A percentile compares a stretch with the other conserved stretches of the same genome.
Evolutionary conservation across 2,888 invertebrate genomes (phyloP).

Genomic region (Stegana nigrithorax): DNA sequence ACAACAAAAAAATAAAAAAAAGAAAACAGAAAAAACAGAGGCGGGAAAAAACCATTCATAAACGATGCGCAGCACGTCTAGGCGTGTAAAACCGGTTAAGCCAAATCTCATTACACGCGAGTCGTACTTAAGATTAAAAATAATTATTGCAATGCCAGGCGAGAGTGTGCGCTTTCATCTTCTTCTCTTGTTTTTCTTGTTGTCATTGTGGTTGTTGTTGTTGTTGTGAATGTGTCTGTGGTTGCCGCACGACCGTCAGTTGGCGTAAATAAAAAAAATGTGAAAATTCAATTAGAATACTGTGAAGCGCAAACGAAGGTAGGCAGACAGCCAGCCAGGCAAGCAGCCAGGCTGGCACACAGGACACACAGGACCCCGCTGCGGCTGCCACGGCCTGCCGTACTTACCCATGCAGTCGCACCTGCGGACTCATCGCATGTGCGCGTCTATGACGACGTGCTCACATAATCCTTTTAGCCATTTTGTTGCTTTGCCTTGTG

Average conservation of each 20-base stretch:
- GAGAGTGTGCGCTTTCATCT: conserved; percentile 40
- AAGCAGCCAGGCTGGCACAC: conserved; percentile 32
- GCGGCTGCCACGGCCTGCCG: no score
- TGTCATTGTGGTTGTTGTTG: not conserved
- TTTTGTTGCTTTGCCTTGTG: not conserved
- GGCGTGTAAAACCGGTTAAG: conserved; percentile 41
- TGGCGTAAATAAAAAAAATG: conserved; percentile 33
- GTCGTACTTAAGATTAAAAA: conserved; percentile 60
- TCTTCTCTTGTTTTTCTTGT: not conserved
- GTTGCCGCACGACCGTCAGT: not conserved
- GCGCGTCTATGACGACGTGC: not conserved
- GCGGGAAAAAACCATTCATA: no score
- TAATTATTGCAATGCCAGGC: conserved; percentile 58
- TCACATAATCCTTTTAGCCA: conserved; percentile 14
- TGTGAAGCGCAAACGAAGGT: conserved; percentile 45
- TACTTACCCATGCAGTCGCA: no score
- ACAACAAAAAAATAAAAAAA: no score
- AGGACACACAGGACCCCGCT: no score
- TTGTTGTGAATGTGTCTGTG: not conserved
- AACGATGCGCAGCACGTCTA: no score
- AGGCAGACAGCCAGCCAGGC: conserved; percentile 33
- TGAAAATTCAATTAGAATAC: conserved; percentile 59
- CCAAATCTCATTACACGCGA: conserved; percentile 58
- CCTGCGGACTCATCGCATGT: not conserved
- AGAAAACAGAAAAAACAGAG: no score